phyloP scores from a whole-genome alignment of 2,797 vertebrate species.

The Mus spretus region DNA sequence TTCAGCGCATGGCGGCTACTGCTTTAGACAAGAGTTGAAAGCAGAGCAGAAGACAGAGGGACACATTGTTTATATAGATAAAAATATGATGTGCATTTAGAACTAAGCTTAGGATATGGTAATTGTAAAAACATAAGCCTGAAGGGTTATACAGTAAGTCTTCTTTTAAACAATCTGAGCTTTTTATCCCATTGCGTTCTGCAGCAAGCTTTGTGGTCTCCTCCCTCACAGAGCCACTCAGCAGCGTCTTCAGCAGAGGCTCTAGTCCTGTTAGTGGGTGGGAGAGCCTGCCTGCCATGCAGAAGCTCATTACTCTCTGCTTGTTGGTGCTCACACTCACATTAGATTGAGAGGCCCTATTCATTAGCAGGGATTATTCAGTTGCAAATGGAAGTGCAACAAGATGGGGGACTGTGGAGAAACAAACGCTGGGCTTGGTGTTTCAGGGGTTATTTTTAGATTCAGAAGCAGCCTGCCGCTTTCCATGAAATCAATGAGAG shows the following conservation, averaged over 20 bases:
- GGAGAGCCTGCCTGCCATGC: too few species aligned
- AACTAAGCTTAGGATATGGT: not conserved
- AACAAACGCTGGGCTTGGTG: constrained; percentile 50
- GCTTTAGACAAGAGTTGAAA: not conserved
- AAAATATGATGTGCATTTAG: not conserved
- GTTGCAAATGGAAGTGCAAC: constrained; percentile 26
- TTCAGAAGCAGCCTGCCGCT: constrained; percentile 67
- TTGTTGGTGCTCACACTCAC: not conserved
- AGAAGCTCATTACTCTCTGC: not conserved
- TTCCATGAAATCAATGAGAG: constrained; percentile 51
- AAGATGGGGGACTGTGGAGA: constrained; percentile 23
- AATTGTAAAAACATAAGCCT: not conserved
- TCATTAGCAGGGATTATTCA: constrained; percentile 10
- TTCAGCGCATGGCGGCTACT: not conserved
- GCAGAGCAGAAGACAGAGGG: not conserved
- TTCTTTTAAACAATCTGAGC: not conserved
- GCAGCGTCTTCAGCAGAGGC: not conserved
- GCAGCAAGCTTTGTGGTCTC: not conserved
- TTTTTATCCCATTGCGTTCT: not conserved
- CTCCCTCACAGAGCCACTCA: fast-evolving
- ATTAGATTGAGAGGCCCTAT: not conserved
- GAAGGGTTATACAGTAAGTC: not conserved
- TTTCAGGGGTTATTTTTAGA: constrained; percentile 73
- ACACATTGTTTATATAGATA: not conserved
- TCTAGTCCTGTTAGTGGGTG: not conserved